Conservation (phyloP, 2,113 vertebrate species). For the Bos javanicus region DNA sequence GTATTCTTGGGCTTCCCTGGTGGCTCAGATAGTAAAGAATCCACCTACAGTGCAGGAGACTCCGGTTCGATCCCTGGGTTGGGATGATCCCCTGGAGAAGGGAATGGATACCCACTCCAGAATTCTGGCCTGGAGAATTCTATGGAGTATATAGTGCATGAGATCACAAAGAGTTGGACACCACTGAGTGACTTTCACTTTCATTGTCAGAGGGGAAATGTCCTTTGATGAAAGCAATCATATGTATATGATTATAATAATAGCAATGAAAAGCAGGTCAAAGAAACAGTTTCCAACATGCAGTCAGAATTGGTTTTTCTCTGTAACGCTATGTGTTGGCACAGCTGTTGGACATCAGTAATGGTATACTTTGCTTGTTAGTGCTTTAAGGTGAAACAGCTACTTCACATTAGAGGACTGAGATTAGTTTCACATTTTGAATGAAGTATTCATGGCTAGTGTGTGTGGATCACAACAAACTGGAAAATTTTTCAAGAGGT, state of each 20-base stretch:
- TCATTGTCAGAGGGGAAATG: background rate
- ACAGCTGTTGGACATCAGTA: background rate
- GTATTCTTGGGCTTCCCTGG: background rate
- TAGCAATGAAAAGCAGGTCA: background rate
- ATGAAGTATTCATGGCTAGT: background rate
- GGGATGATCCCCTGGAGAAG: background rate
- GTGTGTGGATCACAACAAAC: background rate
- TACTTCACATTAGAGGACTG: background rate
- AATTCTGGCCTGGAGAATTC: background rate
- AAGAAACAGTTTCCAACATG: background rate
- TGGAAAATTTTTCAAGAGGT: background rate
- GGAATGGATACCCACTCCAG: background rate
- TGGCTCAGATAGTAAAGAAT: background rate
- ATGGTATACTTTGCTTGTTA: background rate
- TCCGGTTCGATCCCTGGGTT: background rate
- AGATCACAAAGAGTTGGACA: background rate
- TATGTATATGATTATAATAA: background rate
- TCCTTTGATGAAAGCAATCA: background rate
- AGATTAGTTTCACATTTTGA: background rate
- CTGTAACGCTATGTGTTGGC: background rate
- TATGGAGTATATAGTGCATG: background rate
- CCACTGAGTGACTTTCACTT: background rate
- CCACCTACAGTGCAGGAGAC: background rate
- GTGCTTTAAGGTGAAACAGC: background rate
- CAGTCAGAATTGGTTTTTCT: background rate